Base-by-base conservation (phyloP, 2,888 invertebrate genomes). In the Drosophila algonquin region DNA sequence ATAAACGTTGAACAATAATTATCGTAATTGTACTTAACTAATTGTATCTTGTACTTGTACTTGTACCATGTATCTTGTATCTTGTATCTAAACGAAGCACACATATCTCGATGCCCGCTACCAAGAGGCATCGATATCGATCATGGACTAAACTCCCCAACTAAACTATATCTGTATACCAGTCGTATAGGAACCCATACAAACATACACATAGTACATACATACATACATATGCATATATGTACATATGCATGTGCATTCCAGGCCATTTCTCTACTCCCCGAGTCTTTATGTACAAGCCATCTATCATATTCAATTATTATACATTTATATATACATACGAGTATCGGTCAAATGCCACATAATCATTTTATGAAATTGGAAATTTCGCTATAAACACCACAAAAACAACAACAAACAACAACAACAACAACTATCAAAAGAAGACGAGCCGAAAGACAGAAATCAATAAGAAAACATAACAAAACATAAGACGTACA, bases 1-100 rank as follows among this genome's bases (percentile, higher is more conserved):
- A 88, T 83, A 86, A 73, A 88, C 79, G 81, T 83, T 88, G 89
- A 83, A 83, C 83, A 83, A 83, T 83, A 83, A 83, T 88, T 81
- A 88, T 87, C 68, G 35, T 88, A 82, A 82, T 88, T 82, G 82
- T 82, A 82, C 79, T 88, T 86, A 83, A 73, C 79, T 78, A 88
- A 88, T 58, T 75, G 75, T 73, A 73, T 73, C 84, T 73, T 73
- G 73, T 73, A 72, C 80, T 14, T 35, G 35, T 35, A 35, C 40
- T 40, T n/a, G 40, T 40, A n/a, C 40, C 40, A 40, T 75, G 75
- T 73, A 73, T 73, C 84, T 73, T 72, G 73, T 73, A 72, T 73
- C 82, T 82, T 83, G 87, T 83, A 83, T 83, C 87, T 77, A 85
- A 86, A 88, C 73, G 88, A 87, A 87, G 75, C 78, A 88, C 88